Evolutionary conservation across 2,888 invertebrate species (phyloP).

Genomic region (Diloba caeruleocephala): DNA sequence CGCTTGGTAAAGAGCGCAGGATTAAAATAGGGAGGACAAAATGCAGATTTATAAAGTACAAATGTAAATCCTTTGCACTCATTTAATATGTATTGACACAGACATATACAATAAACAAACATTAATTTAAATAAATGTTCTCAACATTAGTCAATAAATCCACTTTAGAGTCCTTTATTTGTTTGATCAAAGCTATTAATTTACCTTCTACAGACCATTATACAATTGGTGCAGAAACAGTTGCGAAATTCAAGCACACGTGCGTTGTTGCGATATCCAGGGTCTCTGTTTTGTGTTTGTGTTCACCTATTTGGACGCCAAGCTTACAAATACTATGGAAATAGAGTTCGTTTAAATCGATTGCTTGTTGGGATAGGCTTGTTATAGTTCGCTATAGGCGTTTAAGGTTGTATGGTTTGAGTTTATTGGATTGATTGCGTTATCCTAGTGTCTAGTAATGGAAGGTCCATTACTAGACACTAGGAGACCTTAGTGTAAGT

Average conservation of each 20-base stretch:
- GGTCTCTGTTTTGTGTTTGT: conserved; percentile 38
- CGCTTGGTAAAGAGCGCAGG: too few relatives aligned
- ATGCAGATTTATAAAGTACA: too few relatives aligned
- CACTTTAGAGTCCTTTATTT: conserved; percentile 42
- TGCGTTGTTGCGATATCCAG: conserved; percentile 48
- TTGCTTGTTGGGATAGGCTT: conserved; percentile 26
- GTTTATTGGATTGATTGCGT: conserved; percentile 11
- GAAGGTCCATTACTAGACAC: too few relatives aligned
- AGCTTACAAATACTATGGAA: conserved; percentile 49
- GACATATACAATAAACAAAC: conserved; percentile 13
- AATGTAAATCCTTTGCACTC: too few relatives aligned
- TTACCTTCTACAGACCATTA: conserved; percentile 25
- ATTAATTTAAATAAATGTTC: conserved; percentile 21
- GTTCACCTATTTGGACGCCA: conserved; percentile 24
- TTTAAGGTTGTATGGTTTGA: conserved; percentile 10
- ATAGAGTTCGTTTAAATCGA: conserved; percentile 34
- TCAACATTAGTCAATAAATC: conserved; percentile 27
- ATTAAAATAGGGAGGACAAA: too few relatives aligned
- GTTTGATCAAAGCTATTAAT: conserved; percentile 45
- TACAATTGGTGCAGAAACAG: conserved; percentile 23
- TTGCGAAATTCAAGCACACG: conserved; percentile 52
- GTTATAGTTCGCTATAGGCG: conserved; percentile 18
- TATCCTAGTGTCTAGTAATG: too few relatives aligned
- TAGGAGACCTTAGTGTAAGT: too few relatives aligned
- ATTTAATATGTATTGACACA: conserved; percentile 7